A percentile compares a stretch with the other conserved stretches of the same genome.
These are phyloP conservation scores for Megaustenia siamemsis DNA, from an alignment of 2,888 invertebrate species.

Conservation along the genomic window DNA sequence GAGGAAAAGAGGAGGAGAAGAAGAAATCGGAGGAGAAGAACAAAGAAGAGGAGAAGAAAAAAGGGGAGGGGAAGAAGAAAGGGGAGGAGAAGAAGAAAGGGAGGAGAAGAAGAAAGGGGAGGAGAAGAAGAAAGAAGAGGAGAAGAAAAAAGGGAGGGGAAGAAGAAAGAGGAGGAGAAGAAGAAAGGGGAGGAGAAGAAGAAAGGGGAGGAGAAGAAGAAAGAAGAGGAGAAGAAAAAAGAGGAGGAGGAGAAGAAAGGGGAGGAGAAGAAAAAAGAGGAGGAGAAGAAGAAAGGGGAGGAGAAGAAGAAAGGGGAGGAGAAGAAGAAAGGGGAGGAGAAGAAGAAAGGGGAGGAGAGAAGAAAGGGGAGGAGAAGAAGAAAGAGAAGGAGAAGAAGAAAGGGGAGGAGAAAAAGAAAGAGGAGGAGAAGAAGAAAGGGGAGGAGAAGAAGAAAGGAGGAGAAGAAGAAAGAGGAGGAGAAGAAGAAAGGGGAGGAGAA, in stretches of 20 bases:
- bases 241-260: background rate
- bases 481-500: background rate
- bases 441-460: background rate
- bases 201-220: background rate
- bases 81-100: constrained; percentile 31
- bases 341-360: constrained; percentile 1
- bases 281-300: constrained; percentile 23
- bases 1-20: no score
- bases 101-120: constrained; percentile 1
- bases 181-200: constrained; percentile 16
- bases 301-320: constrained; percentile 23
- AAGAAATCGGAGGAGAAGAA: no score
- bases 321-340: constrained; percentile 43
- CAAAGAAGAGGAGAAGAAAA: no score
- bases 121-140: background rate
- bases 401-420: background rate
- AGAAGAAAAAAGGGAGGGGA: background rate
- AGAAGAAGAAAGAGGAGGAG: constrained; percentile 8
- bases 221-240: background rate
- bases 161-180: constrained; percentile 7
- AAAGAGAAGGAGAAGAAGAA: constrained; percentile 5
- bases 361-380: background rate
- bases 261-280: constrained; percentile 10
- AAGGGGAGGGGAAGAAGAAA: constrained; percentile 37
- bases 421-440: background rate